phyloP scores from a whole-genome alignment of 2,797 vertebrate genomes.

The Anguilla megastoma region DNA sequence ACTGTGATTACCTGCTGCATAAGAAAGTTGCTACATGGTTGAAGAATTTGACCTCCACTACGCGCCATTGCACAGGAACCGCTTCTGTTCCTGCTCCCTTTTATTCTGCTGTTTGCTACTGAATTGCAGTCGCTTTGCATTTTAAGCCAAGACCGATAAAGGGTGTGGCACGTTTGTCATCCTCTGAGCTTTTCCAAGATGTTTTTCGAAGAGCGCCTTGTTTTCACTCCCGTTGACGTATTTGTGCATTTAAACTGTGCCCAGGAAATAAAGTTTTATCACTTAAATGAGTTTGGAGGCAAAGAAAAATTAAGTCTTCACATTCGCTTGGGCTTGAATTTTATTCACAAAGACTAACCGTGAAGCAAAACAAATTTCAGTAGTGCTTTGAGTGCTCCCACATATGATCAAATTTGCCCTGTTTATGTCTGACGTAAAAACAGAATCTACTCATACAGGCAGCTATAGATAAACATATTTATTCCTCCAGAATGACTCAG shows the following conservation, averaged over 20 bases:
- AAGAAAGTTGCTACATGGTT: not conserved
- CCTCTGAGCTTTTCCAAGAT: not conserved
- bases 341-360: not conserved
- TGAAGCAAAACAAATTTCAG: not conserved
- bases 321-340: not conserved
- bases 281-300: not conserved
- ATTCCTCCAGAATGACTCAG: not conserved
- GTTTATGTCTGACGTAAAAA: constrained; percentile 2
- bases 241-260: not conserved
- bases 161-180: not conserved
- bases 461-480: not conserved
- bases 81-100: not conserved
- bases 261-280: not conserved
- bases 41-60: not conserved
- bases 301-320: not conserved
- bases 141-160: not conserved
- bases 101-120: not conserved
- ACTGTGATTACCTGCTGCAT: not conserved
- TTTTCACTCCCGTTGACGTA: not conserved
- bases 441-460: not conserved
- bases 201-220: not conserved
- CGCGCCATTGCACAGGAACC: not conserved
- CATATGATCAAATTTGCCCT: not conserved
- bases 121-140: not conserved
- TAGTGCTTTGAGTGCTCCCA: not conserved